phyloP scores from a whole-genome alignment of 2,888 invertebrate genomes.

The Sarcophaga caerulescens region DNA sequence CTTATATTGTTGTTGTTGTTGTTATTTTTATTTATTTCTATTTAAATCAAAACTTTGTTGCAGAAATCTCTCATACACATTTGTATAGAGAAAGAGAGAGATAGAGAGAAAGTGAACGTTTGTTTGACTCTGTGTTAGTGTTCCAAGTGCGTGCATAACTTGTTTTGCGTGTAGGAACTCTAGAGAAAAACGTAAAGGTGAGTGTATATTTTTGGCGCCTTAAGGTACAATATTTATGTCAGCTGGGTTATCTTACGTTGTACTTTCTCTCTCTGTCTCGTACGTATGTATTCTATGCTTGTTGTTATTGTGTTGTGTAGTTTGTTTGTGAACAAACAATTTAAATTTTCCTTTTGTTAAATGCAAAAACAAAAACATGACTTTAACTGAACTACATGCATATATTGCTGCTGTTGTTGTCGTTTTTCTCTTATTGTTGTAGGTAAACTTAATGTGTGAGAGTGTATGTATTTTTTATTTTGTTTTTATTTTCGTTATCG shows the following conservation, averaged over 20 bases:
- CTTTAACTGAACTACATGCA: not conserved
- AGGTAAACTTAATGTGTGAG: not conserved
- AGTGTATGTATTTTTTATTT: not conserved
- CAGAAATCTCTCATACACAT: too few species aligned
- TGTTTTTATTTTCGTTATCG: too few species aligned
- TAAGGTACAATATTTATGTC: conserved; percentile 17
- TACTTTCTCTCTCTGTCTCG: not conserved
- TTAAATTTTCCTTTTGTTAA: not conserved
- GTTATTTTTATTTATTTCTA: conserved; percentile 24
- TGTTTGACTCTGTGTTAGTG: not conserved
- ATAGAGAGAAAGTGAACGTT: not conserved
- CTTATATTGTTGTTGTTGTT: not conserved
- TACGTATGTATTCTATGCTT: not conserved
- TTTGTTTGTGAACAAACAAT: too few species aligned
- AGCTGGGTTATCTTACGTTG: conserved; percentile 14
- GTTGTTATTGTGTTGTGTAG: too few species aligned
- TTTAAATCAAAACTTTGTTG: conserved; percentile 24
- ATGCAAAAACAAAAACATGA: not conserved
- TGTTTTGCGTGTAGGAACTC: not conserved
- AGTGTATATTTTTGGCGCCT: conserved; percentile 30
- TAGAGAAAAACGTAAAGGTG: not conserved
- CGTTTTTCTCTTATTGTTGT: not conserved
- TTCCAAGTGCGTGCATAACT: not conserved
- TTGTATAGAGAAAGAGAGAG: too few species aligned
- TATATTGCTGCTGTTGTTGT: not conserved